Percentiles rank a stretch among this genome's conserved stretches.
phyloP scores from a whole-genome alignment of 2,797 vertebrate species.

The Tadarida brasiliensis region DNA sequence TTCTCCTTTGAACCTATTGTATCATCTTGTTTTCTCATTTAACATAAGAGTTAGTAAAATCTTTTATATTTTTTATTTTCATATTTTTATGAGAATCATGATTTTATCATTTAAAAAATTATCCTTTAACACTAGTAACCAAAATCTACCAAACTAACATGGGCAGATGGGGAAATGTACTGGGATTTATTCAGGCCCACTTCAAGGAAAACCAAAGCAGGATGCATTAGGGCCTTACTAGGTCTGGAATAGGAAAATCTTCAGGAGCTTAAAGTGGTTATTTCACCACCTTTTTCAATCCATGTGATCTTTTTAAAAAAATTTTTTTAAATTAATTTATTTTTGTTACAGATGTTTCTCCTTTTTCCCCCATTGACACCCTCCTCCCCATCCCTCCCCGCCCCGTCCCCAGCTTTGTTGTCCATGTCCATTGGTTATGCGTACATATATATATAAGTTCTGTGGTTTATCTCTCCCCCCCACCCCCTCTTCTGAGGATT shows the following conservation, averaged over 20 bases:
- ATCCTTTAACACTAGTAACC: constrained; percentile 1
- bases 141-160: background rate
- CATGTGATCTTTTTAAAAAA: background rate
- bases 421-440: too few species aligned
- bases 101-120: constrained; percentile 20
- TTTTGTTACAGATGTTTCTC: too few species aligned
- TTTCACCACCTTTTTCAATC: background rate
- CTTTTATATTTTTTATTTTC: background rate
- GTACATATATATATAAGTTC: too few species aligned
- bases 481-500: too few species aligned
- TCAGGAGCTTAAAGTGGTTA: background rate
- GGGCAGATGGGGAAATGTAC: background rate
- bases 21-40: constrained; percentile 2
- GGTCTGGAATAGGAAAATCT: background rate
- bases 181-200: background rate
- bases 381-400: too few species aligned
- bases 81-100: constrained; percentile 26
- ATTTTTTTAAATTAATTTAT: too few species aligned
- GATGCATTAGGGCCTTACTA: background rate
- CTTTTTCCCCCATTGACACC: too few species aligned
- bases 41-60: background rate
- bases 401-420: too few species aligned
- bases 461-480: too few species aligned
- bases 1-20: background rate
- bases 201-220: constrained; percentile 13